A percentile compares a stretch with the other conserved stretches of the same genome.
Evolutionary conservation across 2,888 invertebrate species (phyloP).

Genomic region (Drosophila monieri): DNA sequence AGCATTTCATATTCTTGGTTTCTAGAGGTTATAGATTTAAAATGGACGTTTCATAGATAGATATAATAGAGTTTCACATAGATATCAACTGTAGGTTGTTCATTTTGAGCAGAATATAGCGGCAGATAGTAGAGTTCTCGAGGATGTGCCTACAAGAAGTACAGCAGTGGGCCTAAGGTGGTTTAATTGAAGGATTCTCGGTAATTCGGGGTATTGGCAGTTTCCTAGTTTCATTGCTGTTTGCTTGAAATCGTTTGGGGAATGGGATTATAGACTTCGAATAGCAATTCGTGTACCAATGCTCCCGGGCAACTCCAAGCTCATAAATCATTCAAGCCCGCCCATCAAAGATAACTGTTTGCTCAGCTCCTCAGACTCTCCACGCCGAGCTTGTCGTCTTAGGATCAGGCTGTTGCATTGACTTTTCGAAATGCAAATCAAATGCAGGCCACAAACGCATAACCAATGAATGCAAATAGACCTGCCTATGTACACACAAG

Average conservation of each 20-base stretch:
- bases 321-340: slow-evolving; percentile 34
- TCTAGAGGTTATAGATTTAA: slow-evolving; percentile 49
- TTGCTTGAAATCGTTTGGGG: background rate
- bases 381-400: slow-evolving; percentile 5
- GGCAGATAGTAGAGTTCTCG: slow-evolving; percentile 37
- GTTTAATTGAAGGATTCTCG: slow-evolving; percentile 15
- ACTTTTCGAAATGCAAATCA: slow-evolving; percentile 45
- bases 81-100: slow-evolving; percentile 26
- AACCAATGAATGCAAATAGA: slow-evolving; percentile 43
- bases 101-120: slow-evolving; percentile 67
- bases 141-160: slow-evolving; percentile 38
- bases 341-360: slow-evolving; percentile 32
- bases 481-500: slow-evolving; percentile 23
- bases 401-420: slow-evolving; percentile 28
- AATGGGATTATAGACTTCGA: background rate
- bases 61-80: slow-evolving; percentile 21
- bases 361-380: background rate
- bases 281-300: background rate
- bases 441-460: slow-evolving; percentile 35
- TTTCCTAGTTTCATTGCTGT: slow-evolving; percentile 27
- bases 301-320: slow-evolving; percentile 14
- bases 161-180: slow-evolving; percentile 33
- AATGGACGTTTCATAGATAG: slow-evolving; percentile 77
- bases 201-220: slow-evolving; percentile 32
- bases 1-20: slow-evolving; percentile 34